A percentile compares a stretch with the other conserved stretches of the same genome.
These are phyloP conservation scores for Lithophane leautieri DNA, from an alignment of 2,888 invertebrate genomes.

Conservation along the genomic window DNA sequence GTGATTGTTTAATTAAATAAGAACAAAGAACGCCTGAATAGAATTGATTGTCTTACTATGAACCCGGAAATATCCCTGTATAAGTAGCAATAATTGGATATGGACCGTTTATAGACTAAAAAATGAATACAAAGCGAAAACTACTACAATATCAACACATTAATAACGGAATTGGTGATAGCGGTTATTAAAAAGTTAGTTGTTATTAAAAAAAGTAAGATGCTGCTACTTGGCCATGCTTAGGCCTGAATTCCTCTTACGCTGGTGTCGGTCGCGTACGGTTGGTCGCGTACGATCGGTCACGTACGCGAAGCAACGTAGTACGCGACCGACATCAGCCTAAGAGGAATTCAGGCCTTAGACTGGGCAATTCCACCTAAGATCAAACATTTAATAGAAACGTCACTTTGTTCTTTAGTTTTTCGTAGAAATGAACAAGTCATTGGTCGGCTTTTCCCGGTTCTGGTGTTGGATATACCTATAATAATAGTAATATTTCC, in stretches of 20 bases:
- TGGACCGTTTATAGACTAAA: background rate
- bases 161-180: background rate
- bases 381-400: background rate
- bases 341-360: too few species aligned
- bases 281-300: too few species aligned
- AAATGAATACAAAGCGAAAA: background rate
- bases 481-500: too few species aligned
- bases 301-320: too few species aligned
- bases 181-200: background rate
- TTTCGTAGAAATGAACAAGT: background rate
- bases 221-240: background rate
- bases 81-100: background rate
- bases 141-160: background rate
- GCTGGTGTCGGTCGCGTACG: too few species aligned
- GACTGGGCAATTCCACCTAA: background rate
- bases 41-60: background rate
- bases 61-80: background rate
- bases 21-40: background rate
- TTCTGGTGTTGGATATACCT: background rate
- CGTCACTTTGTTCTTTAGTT: background rate
- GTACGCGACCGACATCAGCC: too few species aligned
- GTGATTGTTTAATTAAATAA: slow-evolving; percentile 27
- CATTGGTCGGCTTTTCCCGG: background rate
- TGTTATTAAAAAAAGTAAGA: background rate
- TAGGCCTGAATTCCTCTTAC: too few species aligned